A percentile compares a stretch with the other conserved stretches of the same genome.
These are phyloP conservation scores for Dynastes grantii DNA, from an alignment of 2,888 invertebrate genomes.

Conservation along the genomic window DNA sequence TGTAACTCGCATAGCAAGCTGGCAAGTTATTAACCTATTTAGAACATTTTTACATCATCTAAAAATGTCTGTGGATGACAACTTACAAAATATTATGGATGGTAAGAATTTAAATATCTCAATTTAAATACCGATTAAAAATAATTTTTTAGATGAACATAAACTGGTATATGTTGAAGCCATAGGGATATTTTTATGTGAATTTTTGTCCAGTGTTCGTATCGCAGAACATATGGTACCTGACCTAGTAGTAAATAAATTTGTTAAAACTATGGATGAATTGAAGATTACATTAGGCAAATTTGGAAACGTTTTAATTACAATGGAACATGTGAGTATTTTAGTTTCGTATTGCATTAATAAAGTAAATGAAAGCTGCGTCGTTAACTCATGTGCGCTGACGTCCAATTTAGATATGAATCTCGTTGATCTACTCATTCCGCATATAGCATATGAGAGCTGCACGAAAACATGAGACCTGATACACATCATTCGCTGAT, in stretches of 20 bases:
- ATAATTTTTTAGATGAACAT: conserved; percentile 57
- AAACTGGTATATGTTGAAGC: conserved; percentile 63
- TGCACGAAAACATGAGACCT: no score
- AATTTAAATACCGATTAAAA: conserved; percentile 3
- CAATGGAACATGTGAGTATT: conserved; percentile 66
- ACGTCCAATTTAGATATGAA: no score
- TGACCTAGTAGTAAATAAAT: conserved; percentile 62
- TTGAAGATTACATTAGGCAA: conserved; percentile 61
- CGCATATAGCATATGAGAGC: no score
- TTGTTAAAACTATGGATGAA: conserved; percentile 63
- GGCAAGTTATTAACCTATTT: conserved; percentile 66
- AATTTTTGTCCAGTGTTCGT: conserved; percentile 64
- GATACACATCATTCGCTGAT: no score
- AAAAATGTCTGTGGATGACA: conserved; percentile 58
- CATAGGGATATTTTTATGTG: conserved; percentile 61
- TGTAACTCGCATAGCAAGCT: conserved; percentile 63
- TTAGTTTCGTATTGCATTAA: neutral
- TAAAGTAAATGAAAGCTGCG: neutral
- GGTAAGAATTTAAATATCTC: conserved; percentile 13
- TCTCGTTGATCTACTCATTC: no score
- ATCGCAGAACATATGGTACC: conserved; percentile 66
- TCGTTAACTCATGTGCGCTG: no score
- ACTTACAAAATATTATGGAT: conserved; percentile 52
- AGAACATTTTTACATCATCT: conserved; percentile 65
- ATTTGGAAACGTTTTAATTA: conserved; percentile 64